Base-by-base conservation (phyloP, 2,888 invertebrate species). In the Exocentrus adspersus region DNA sequence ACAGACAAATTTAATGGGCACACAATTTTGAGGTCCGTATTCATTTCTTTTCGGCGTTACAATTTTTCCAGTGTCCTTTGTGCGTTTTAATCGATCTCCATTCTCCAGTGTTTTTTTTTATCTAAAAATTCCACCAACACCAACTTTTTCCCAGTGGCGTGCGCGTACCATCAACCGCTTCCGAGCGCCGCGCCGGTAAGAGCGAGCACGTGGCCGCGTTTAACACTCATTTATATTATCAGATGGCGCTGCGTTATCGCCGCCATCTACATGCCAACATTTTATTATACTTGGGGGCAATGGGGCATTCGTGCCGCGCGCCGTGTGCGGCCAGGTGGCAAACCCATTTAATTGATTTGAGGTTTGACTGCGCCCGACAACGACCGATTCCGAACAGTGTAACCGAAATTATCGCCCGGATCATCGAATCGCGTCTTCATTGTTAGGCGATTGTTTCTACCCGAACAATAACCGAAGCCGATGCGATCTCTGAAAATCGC, bases 151-250 rank as follows among this genome's bases (percentile, higher is more conserved):
- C n/a, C n/a, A n/a, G n/a, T n/a, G n/a, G n/a, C n/a, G n/a, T n/a
- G n/a, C n/a, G 32, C 20, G 46, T 41, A 61, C 42, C 50, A 46
- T 50, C 64, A 60, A 65, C 63, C 59, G 60, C 63, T 68, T 69
- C 67, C 67, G 71, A 67, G 57, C 51, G 54, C 62, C 57, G 50
- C 56, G 69, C 59, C n/a, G n/a, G n/a, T n/a, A n/a, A n/a, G n/a
- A n/a, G 69, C 65, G 65, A 68, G 70, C 76, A 75, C 76, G 76
- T 73, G 75, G 75, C 74, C 72, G 70, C 76, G 73, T 75, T 76
- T 75, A 76, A 76, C 76, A 75, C 76, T 75, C 75, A 73, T 76
- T 75, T 75, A 75, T 72, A 75, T 75, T 76, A 76, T 76, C 75
- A 68, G 74, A 75, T 75, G 72, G 70, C 62, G 67, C 59, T 66